Conservation (phyloP, 23 tunicate genomes). For the Botrylloides violaceus region DNA sequence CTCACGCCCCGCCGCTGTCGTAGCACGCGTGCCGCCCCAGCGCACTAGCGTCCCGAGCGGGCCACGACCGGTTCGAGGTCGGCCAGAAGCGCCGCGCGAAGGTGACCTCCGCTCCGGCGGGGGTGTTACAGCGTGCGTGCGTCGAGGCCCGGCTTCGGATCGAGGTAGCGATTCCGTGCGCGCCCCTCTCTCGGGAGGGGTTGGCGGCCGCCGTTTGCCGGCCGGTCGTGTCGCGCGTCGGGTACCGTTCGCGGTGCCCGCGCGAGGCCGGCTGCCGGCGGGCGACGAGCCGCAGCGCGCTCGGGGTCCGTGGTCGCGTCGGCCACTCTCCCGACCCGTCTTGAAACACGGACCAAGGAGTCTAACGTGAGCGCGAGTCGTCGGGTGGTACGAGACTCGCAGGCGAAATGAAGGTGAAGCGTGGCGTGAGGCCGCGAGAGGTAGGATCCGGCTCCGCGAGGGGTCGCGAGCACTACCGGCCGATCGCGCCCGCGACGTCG, state of each 20-base stretch:
- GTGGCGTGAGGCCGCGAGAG: slow-evolving; percentile 20
- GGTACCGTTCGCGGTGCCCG: slow-evolving; percentile 8
- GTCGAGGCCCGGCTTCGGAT: slow-evolving; percentile 2
- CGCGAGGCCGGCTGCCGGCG: not conserved
- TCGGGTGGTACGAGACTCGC: too few species aligned
- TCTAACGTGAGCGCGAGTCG: too few species aligned
- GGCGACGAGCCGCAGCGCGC: not conserved
- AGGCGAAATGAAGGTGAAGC: slow-evolving; percentile 49
- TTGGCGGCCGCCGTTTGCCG: not conserved
- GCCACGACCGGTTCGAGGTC: not conserved
- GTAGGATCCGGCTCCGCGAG: slow-evolving; percentile 21
- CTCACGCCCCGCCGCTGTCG: too few species aligned
- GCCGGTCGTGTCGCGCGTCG: slow-evolving; percentile 2
- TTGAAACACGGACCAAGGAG: slow-evolving; percentile 55
- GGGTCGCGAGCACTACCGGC: slow-evolving; percentile 54
- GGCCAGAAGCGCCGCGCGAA: not conserved
- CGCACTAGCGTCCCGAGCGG: not conserved
- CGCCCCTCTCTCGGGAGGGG: slow-evolving; percentile 16
- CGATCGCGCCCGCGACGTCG: slow-evolving; percentile 25
- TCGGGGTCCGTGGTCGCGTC: not conserved
- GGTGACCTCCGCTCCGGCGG: slow-evolving; percentile 9
- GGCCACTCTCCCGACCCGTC: slow-evolving; percentile 49
- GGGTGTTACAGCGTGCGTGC: slow-evolving; percentile 1
- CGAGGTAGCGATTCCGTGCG: not conserved
- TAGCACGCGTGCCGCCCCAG: not conserved